Evolutionary conservation across 2,113 vertebrate species (phyloP).

Genomic region (Clarias batrachus): DNA sequence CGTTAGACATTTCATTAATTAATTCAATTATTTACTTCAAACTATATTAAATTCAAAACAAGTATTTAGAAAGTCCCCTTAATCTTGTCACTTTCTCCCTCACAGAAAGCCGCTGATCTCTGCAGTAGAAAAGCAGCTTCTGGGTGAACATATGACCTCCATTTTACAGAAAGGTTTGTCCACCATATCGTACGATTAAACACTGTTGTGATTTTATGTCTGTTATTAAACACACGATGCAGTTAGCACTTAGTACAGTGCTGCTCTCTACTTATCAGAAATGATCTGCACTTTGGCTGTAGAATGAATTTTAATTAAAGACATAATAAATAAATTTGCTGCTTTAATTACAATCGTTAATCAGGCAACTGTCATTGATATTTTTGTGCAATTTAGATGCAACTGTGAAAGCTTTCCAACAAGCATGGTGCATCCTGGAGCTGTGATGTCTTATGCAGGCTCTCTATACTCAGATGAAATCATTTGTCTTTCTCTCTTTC

Average conservation of each 20-base stretch:
- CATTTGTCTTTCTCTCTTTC: background rate
- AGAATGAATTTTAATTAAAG: too few species aligned
- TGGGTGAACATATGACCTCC: constrained; percentile 95
- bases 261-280: too few species aligned
- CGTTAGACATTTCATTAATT: background rate
- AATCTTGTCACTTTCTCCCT: constrained; percentile 50
- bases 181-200: background rate
- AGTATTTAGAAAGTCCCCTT: background rate
- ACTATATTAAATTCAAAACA: background rate
- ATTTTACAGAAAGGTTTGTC: constrained; percentile 93
- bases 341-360: too few species aligned
- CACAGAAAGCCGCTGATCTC: constrained; percentile 93
- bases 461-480: background rate
- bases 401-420: too few species aligned
- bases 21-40: too few species aligned
- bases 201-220: background rate
- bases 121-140: constrained; percentile 94
- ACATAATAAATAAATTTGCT: too few species aligned
- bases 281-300: too few species aligned
- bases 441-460: too few species aligned
- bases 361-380: too few species aligned
- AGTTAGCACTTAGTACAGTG: background rate
- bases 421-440: too few species aligned
- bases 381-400: too few species aligned
- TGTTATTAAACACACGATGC: background rate